Evolutionary conservation across 2,797 vertebrate species (phyloP).

Genomic region (Pristis pectinata): DNA sequence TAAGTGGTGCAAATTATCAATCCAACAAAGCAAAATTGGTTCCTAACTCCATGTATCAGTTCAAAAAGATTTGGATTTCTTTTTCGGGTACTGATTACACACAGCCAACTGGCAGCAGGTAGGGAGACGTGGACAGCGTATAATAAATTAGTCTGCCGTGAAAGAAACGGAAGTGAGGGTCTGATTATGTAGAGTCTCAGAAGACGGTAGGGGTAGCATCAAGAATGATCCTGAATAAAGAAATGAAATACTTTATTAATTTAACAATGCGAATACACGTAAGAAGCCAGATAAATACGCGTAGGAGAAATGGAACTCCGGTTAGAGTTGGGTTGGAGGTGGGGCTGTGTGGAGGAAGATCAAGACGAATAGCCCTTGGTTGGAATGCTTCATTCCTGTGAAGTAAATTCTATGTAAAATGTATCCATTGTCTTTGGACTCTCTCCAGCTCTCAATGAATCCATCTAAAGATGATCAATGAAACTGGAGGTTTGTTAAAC

Average conservation of each 20-base stretch:
- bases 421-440: too few species aligned
- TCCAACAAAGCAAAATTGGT: not conserved
- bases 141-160: not conserved
- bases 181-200: not conserved
- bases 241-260: not conserved
- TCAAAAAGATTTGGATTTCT: not conserved
- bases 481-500: too few species aligned
- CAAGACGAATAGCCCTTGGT: too few species aligned
- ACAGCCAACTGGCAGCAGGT: not conserved
- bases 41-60: not conserved
- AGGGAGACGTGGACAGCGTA: not conserved
- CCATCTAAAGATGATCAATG: too few species aligned
- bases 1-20: not conserved
- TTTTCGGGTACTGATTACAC: not conserved
- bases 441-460: too few species aligned
- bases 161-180: too few species aligned
- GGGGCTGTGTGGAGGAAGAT: too few species aligned
- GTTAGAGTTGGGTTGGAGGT: too few species aligned
- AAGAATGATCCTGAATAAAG: not conserved
- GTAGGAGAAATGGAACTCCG: not conserved
- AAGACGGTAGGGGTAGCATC: not conserved
- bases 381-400: too few species aligned
- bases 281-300: not conserved
- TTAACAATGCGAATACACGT: not conserved
- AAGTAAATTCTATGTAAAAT: too few species aligned